These are phyloP conservation scores for Barnardius zonarius DNA, from an alignment of 2,113 vertebrate genomes.

Conservation along the genomic window DNA sequence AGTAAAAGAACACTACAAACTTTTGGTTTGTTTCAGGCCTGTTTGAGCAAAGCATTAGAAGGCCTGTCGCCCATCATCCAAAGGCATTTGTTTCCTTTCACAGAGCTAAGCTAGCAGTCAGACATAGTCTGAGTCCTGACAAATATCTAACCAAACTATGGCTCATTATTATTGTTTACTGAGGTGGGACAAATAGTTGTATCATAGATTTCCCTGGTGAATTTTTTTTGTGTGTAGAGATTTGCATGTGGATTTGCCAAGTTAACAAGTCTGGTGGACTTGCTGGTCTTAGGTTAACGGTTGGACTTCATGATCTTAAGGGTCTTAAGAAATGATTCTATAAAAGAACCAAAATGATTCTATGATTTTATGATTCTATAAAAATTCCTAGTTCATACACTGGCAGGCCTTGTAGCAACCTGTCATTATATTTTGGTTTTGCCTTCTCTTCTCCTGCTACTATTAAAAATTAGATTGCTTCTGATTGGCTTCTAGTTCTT, in stretches of 20 bases:
- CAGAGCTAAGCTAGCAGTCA: neutral
- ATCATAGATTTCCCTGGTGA: neutral
- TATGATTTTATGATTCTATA: neutral
- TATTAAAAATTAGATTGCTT: neutral
- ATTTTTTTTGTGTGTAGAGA: neutral
- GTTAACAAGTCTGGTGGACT: neutral
- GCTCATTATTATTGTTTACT: neutral
- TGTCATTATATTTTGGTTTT: neutral
- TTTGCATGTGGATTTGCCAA: neutral
- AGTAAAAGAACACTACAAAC: neutral
- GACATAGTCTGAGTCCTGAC: neutral
- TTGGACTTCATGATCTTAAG: neutral
- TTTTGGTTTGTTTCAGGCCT: neutral
- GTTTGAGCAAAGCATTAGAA: neutral
- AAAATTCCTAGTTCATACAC: neutral
- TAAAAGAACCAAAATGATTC: neutral
- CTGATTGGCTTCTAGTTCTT: neutral
- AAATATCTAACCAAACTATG: neutral
- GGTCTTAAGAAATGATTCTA: neutral
- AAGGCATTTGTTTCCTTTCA: neutral
- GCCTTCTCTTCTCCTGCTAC: neutral
- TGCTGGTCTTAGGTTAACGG: neutral
- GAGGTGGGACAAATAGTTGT: neutral
- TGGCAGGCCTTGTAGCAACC: neutral
- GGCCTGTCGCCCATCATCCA: fast-evolving